These are phyloP conservation scores for Temnothorax rugatulus DNA, from an alignment of 2,888 invertebrate genomes.

Conservation along the genomic window DNA sequence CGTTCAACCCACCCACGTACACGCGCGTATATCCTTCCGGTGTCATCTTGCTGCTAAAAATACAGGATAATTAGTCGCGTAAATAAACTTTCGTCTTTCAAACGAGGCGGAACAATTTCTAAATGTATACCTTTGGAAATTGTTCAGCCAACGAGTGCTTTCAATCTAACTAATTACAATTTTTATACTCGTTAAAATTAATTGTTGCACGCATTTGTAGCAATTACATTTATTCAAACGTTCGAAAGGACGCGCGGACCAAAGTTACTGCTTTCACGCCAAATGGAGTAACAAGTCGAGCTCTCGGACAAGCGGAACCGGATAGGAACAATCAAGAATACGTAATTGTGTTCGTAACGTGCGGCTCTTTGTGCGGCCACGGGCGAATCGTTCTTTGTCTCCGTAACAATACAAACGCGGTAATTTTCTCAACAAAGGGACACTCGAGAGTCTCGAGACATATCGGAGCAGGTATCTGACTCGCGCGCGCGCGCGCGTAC, in stretches of 20 bases:
- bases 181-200: background rate
- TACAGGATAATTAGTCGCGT: background rate
- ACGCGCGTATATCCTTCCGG: slow-evolving; percentile 90
- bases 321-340: slow-evolving; percentile 8
- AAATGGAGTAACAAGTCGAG: background rate
- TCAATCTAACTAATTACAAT: background rate
- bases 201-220: background rate
- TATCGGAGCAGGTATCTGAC: background rate
- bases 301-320: background rate
- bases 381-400: background rate
- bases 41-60: slow-evolving; percentile 79
- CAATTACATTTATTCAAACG: background rate
- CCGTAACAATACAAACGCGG: background rate
- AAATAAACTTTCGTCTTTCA: background rate
- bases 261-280: background rate
- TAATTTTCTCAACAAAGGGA: too few relatives aligned
- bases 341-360: background rate
- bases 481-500: background rate
- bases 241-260: background rate
- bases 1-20: slow-evolving; percentile 96
- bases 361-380: background rate
- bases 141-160: background rate
- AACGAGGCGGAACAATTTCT: background rate
- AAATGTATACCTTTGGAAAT: background rate
- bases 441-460: background rate